Conservation (phyloP, 2,888 invertebrate genomes). For the Eurytoma californica region DNA sequence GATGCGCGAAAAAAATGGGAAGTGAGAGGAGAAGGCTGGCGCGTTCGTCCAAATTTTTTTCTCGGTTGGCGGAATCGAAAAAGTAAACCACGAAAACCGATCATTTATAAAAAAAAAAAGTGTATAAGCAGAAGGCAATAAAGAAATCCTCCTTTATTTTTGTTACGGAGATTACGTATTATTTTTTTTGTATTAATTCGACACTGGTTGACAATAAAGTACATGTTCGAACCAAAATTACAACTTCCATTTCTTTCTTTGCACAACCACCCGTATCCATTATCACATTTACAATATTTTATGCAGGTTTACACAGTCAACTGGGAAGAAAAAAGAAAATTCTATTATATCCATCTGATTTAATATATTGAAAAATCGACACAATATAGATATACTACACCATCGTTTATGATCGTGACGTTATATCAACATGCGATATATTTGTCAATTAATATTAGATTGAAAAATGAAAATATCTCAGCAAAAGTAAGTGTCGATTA, state of each 20-base stretch:
- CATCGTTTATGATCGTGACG: too few species aligned
- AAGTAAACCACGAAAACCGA: neutral
- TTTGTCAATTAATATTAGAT: too few species aligned
- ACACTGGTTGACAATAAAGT: conserved; percentile 26
- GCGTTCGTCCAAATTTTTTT: neutral
- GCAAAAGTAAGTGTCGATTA: neutral
- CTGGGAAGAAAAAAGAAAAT: too few species aligned
- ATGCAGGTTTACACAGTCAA: neutral
- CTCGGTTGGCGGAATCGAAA: neutral
- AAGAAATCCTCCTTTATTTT: conserved; percentile 11
- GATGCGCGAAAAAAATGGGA: too few species aligned
- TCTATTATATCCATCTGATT: too few species aligned
- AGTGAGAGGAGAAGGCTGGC: neutral
- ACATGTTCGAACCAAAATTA: conserved; percentile 30
- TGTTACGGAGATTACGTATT: neutral
- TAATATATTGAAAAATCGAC: too few species aligned
- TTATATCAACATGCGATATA: too few species aligned
- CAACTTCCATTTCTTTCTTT: neutral
- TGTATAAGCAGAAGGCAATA: neutral
- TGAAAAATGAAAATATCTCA: too few species aligned
- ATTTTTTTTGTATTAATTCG: conserved; percentile 8
- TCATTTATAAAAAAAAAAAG: neutral
- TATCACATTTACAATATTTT: conserved; percentile 9
- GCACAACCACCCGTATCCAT: neutral
- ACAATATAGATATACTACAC: too few species aligned